Evolutionary conservation across 2,888 invertebrate genomes (phyloP).

Genomic region (Sesia apiformis): DNA sequence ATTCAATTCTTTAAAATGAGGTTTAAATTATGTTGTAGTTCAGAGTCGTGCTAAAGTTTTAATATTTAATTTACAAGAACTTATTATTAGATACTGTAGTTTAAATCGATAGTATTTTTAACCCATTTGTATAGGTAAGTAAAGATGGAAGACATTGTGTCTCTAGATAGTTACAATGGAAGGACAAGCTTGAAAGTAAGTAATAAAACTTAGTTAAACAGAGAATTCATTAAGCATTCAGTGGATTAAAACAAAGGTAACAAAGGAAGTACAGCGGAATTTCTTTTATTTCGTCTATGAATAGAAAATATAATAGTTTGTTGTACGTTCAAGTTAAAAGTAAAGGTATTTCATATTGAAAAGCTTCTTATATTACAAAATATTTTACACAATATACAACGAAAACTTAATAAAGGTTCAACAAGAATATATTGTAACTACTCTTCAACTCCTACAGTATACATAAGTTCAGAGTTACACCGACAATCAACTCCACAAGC

Average conservation of each 20-base stretch:
- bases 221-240: slow-evolving; percentile 14
- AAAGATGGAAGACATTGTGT: slow-evolving; percentile 42
- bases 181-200: slow-evolving; percentile 13
- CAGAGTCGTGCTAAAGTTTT: not conserved
- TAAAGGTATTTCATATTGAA: too few species aligned
- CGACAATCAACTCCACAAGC: slow-evolving; percentile 57
- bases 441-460: slow-evolving; percentile 50
- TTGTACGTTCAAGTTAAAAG: too few species aligned
- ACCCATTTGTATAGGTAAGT: not conserved
- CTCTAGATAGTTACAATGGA: slow-evolving; percentile 13
- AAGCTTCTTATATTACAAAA: slow-evolving; percentile 28
- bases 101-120: not conserved
- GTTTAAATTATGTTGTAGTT: not conserved
- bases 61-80: too few species aligned
- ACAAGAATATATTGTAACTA: slow-evolving; percentile 42
- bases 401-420: slow-evolving; percentile 40
- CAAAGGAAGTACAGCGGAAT: slow-evolving; percentile 5
- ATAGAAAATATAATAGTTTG: slow-evolving; percentile 26
- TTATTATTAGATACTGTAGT: not conserved
- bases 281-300: not conserved
- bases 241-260: slow-evolving; percentile 21
- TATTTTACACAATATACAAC: slow-evolving; percentile 18
- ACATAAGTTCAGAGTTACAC: slow-evolving; percentile 55
- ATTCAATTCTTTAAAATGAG: slow-evolving; percentile 39
- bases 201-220: slow-evolving; percentile 2